Percentiles rank a stretch among this genome's conserved stretches.
Conservation (phyloP, 2,888 invertebrate genomes). For the Galerucella nymphaeae region DNA sequence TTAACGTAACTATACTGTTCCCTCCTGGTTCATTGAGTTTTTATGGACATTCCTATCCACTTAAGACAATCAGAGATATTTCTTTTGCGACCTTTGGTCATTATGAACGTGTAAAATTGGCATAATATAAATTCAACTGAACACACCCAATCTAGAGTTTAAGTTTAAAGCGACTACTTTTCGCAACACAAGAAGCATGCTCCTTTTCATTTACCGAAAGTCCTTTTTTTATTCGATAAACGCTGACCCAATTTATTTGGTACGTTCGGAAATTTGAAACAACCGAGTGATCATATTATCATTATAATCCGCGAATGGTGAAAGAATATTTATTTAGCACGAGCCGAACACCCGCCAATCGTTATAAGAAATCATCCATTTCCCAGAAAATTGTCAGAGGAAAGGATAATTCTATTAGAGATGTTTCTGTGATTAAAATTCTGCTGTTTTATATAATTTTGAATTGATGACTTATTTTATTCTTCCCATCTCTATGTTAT, state of each 20-base stretch:
- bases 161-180: background rate
- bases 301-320: slow-evolving; percentile 31
- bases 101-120: too few relatives aligned
- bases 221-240: slow-evolving; percentile 31
- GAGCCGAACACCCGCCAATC: slow-evolving; percentile 4
- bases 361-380: slow-evolving; percentile 26
- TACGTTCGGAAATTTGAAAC: slow-evolving; percentile 34
- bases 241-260: slow-evolving; percentile 33
- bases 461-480: too few relatives aligned
- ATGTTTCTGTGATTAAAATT: slow-evolving; percentile 1
- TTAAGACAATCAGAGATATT: too few relatives aligned
- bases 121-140: background rate
- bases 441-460: background rate
- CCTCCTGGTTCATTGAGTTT: background rate
- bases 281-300: slow-evolving; percentile 36
- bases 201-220: slow-evolving; percentile 21
- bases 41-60: background rate
- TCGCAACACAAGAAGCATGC: slow-evolving; percentile 12
- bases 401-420: background rate
- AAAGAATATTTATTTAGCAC: slow-evolving; percentile 31
- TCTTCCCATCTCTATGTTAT: too few relatives aligned
- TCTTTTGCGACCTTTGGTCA: too few relatives aligned
- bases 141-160: background rate
- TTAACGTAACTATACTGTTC: background rate
- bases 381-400: slow-evolving; percentile 13